Base-by-base conservation (phyloP, 2,888 invertebrate species). In the Drosophila villosipedis region DNA sequence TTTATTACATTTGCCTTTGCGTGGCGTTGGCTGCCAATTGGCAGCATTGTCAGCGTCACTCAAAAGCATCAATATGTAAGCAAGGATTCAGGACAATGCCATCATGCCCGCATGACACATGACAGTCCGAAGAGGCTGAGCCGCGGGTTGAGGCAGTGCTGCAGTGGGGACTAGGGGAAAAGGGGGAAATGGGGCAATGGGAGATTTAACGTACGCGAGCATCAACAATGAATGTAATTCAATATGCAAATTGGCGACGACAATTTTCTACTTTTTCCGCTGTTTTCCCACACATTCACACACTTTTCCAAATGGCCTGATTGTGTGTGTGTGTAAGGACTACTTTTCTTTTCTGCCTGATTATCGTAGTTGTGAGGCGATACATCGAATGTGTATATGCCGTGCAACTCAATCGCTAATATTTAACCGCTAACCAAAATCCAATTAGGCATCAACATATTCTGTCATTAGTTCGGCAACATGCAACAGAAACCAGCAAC, bases 201-300 rank as follows among this genome's bases (percentile, higher is more conserved):
- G 43, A 76, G 69, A 73, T 69, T 74, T 73, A 83, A 86, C 75
- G 52, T 71, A 76, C 63, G 82, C 75, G 62, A 82, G 68, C 80
- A 84, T 77, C 80, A 84, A 91, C 91, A 87, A 91, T 89, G 80
- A 80, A 76, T 77, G 87, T 89, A 91, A 91, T 91, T 91, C 90
- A 84, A 89, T 89, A 87, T 87, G 91, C 80, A 87, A 87, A 87
- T 87, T 80, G 82, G 61, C 68, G 73, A 74, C 76, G 80, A 82
- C 76, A 80, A 80, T 84, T 89, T 87, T 82, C 80, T 79, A 87
- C 83, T 78, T 78, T 81, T 71, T 78, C 70, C 68, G 73, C 68
- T 60, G 61, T 70, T 82, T 81, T 70, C 25, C 61, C 70, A 63
- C 66, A 64, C 61, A 67, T 68, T 67, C 60, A 47, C 59, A 50